Conservation (phyloP, 2,113 vertebrate genomes). For the Campylomormyrus numenius region DNA sequence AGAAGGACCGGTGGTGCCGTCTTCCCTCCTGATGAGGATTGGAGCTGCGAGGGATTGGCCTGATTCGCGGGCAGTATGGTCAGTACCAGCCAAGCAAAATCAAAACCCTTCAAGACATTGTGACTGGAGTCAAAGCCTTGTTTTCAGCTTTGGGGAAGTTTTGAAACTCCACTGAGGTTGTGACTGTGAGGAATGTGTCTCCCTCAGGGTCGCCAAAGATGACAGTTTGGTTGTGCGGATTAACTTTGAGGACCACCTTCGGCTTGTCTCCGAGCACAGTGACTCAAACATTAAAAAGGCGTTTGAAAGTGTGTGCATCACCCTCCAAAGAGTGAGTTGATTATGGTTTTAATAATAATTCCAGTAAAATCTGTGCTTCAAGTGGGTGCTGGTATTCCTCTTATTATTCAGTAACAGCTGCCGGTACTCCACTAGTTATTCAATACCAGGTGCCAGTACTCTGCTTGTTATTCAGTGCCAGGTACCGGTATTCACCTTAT, state of each 20-base stretch:
- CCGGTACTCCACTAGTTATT: background rate
- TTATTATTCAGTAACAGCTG: background rate
- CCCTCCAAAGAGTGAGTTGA: conserved; percentile 45
- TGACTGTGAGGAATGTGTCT: background rate
- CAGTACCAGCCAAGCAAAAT: conserved; percentile 8
- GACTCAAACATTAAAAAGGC: conserved; percentile 49
- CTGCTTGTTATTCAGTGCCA: background rate
- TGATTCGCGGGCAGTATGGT: conserved; percentile 57
- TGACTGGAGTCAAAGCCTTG: background rate
- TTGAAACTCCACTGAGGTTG: background rate
- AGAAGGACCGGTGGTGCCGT: conserved; percentile 33
- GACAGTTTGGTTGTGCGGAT: conserved; percentile 50
- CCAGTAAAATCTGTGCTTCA: background rate
- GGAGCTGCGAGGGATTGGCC: conserved; percentile 63
- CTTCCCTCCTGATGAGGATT: conserved; percentile 40
- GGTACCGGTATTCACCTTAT: background rate
- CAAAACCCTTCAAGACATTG: background rate
- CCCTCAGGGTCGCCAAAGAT: conserved; percentile 48
- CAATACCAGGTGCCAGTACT: background rate
- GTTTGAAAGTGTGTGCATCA: conserved; percentile 42
- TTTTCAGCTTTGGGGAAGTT: background rate
- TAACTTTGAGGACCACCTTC: conserved; percentile 60
- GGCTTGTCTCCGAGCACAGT: conserved; percentile 37
- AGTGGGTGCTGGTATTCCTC: background rate
- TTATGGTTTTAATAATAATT: background rate